Evolutionary conservation across 1,140 invertebrate genomes (phyloP).

Genomic region (Meloidogyne hapla): DNA sequence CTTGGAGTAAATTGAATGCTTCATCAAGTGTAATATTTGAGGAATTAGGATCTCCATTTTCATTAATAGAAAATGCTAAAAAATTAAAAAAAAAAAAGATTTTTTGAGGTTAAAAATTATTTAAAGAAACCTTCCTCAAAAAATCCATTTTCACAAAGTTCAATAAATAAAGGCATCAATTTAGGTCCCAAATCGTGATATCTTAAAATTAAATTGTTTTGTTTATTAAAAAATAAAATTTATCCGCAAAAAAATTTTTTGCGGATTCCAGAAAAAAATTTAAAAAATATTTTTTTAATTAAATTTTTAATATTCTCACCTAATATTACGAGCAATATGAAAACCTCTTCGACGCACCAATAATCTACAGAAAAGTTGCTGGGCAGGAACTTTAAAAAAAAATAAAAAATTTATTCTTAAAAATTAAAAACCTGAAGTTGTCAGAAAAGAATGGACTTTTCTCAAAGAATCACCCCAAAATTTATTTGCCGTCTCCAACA

Average conservation of each 20-base stretch:
- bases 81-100: no score
- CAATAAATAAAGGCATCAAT: slow-evolving; percentile 5
- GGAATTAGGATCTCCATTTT: slow-evolving; percentile 16
- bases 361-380: slow-evolving; percentile 30
- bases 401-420: background rate
- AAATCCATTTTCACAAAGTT: background rate
- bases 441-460: slow-evolving; percentile 21
- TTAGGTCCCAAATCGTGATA: background rate
- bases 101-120: background rate
- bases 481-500: background rate
- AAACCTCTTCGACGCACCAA: slow-evolving; percentile 34
- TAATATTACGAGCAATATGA: slow-evolving; percentile 13
- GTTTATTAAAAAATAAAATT: no score
- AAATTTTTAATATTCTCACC: background rate
- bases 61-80: slow-evolving; percentile 1
- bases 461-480: slow-evolving; percentile 42
- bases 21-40: slow-evolving; percentile 14
- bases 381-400: slow-evolving; percentile 7
- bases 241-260: no score
- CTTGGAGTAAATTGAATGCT: slow-evolving; percentile 23
- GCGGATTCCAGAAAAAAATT: no score
- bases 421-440: slow-evolving; percentile 14
- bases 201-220: background rate
- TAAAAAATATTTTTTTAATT: background rate
- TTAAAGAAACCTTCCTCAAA: background rate